phyloP scores from a whole-genome alignment of 2,113 vertebrate species.

The Sander vitreus region DNA sequence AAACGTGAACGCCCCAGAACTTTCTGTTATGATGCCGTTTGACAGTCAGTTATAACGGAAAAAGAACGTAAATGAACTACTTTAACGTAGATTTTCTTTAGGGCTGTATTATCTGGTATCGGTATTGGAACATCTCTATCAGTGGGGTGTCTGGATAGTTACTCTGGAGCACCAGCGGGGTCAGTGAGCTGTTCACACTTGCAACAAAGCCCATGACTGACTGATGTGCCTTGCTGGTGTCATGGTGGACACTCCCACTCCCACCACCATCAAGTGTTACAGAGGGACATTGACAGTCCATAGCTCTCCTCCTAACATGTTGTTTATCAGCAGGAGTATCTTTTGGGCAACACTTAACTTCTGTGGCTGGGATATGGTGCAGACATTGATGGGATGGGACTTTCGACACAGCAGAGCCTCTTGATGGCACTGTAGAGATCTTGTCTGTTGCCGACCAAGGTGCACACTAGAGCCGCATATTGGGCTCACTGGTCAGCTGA shows the following conservation, averaged over 20 bases:
- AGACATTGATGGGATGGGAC: conserved; percentile 89
- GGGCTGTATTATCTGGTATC: too few species aligned
- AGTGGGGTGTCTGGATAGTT: conserved; percentile 90
- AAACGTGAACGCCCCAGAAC: too few species aligned
- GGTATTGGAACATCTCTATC: too few species aligned
- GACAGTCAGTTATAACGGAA: too few species aligned
- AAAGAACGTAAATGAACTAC: too few species aligned
- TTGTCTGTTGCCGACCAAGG: conserved; percentile 85
- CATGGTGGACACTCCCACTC: conserved; percentile 94
- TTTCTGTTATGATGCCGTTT: too few species aligned
- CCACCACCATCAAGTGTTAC: conserved; percentile 92
- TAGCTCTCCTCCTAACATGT: conserved; percentile 95
- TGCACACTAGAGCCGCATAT: conserved; percentile 92
- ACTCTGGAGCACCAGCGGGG: conserved; percentile 94
- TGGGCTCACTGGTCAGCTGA: conserved; percentile 84
- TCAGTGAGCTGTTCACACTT: conserved; percentile 92
- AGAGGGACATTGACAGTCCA: conserved; percentile 95
- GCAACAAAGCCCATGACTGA: conserved; percentile 94
- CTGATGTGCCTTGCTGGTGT: conserved; percentile 81
- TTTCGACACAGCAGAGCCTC: conserved; percentile 94
- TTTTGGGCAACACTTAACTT: too few species aligned
- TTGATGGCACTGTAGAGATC: conserved; percentile 94
- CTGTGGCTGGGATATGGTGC: conserved; percentile 89
- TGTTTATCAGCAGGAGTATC: conserved; percentile 95
- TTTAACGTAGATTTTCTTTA: too few species aligned